Conservation (phyloP, 2,113 vertebrate genomes). For the Lipophrys pholis region DNA sequence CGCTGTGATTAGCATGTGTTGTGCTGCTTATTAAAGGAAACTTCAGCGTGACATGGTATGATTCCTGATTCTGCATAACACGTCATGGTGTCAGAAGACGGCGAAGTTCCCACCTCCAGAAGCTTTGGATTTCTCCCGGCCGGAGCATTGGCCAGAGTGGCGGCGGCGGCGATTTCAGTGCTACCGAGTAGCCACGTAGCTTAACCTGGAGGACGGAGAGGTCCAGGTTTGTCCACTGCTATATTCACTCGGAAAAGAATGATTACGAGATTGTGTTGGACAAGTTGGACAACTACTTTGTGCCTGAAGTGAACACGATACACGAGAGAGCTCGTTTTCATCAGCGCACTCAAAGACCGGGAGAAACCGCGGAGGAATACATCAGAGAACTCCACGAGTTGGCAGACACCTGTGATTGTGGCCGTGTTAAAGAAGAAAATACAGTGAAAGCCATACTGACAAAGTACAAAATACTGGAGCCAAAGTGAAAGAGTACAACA, state of each 20-base stretch:
- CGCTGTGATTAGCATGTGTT: too few species aligned
- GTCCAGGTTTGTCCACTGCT: constrained; percentile 3
- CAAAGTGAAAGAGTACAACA: too few species aligned
- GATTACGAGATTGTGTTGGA: neutral
- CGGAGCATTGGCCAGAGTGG: neutral
- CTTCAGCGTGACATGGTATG: too few species aligned
- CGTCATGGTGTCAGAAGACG: too few species aligned
- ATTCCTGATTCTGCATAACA: too few species aligned
- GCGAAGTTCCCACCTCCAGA: too few species aligned
- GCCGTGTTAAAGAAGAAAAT: neutral
- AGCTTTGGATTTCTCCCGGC: neutral
- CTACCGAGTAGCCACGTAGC: neutral
- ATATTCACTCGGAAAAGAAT: neutral
- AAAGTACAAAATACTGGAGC: too few species aligned
- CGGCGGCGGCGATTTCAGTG: neutral
- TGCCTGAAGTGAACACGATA: neutral
- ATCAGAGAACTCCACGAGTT: neutral
- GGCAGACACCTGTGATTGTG: constrained; percentile 6
- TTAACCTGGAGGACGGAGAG: neutral
- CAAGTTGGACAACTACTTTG: neutral
- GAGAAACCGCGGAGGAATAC: neutral
- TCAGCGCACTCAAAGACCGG: neutral
- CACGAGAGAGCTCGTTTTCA: constrained; percentile 1
- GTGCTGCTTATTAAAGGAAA: too few species aligned
- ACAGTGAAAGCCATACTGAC: neutral